phyloP scores from a whole-genome alignment of 2,797 vertebrate species.

The Zalophus californianus region DNA sequence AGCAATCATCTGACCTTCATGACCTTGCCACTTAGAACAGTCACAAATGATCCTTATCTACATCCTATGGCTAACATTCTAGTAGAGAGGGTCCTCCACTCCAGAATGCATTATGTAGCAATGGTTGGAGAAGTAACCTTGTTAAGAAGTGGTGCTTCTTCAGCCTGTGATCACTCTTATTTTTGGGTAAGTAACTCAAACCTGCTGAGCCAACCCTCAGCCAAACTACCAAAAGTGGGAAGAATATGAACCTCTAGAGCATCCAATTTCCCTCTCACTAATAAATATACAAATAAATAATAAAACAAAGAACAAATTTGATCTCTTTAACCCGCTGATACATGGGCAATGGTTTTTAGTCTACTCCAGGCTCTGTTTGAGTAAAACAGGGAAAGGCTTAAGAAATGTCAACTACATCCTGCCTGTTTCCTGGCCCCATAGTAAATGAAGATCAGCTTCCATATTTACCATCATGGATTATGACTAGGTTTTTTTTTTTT shows the following conservation, averaged over 20 bases:
- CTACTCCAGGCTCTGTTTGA: not conserved
- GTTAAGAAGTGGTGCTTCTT: not conserved
- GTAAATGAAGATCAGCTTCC: not conserved
- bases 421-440: not conserved
- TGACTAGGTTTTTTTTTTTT: not conserved
- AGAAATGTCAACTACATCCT: not conserved
- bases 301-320: conserved; percentile 29
- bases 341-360: not conserved
- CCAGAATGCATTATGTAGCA: not conserved
- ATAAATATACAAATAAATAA: not conserved
- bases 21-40: not conserved
- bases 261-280: not conserved
- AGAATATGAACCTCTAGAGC: not conserved
- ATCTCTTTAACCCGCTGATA: not conserved
- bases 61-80: not conserved
- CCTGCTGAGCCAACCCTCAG: not conserved
- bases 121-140: not conserved
- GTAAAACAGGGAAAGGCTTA: not conserved
- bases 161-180: not conserved
- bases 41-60: not conserved
- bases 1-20: not conserved
- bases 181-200: conserved; percentile 12
- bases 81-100: not conserved
- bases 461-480: not conserved
- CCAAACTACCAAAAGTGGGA: not conserved